Conservation (phyloP, 1,140 invertebrate genomes). For the Gerris buenoi region DNA sequence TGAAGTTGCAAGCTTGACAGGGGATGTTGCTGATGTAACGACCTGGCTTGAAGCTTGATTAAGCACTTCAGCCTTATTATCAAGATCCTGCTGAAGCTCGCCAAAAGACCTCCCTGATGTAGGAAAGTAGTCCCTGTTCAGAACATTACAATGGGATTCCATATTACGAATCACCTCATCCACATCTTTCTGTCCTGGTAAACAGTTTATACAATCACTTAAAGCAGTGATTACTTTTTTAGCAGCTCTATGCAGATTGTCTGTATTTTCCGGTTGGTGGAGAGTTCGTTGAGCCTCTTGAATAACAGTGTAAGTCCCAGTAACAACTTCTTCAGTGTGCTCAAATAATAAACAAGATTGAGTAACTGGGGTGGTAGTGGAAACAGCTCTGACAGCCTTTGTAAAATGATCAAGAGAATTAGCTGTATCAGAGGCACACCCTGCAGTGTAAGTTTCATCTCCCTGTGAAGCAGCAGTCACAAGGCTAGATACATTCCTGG, state of each 20-base stretch:
- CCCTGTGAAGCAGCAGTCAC: slow-evolving; percentile 70
- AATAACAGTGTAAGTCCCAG: slow-evolving; percentile 55
- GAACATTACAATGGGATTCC: slow-evolving; percentile 51
- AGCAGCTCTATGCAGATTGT: slow-evolving; percentile 43
- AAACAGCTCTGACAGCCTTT: slow-evolving; percentile 53
- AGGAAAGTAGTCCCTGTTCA: slow-evolving; percentile 57
- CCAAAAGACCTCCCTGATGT: slow-evolving; percentile 54
- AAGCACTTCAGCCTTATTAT: slow-evolving; percentile 60
- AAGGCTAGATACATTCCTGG: slow-evolving; percentile 57
- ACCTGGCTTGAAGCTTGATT: slow-evolving; percentile 70
- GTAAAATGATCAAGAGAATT: slow-evolving; percentile 53
- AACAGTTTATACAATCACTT: slow-evolving; percentile 53
- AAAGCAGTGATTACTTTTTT: slow-evolving; percentile 44
- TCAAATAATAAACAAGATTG: slow-evolving; percentile 23
- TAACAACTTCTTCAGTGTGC: slow-evolving; percentile 60
- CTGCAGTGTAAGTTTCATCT: slow-evolving; percentile 68
- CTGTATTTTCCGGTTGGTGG: slow-evolving; percentile 40
- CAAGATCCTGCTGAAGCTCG: slow-evolving; percentile 72
- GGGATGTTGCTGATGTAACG: slow-evolving; percentile 48
- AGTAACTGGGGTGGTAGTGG: slow-evolving; percentile 36
- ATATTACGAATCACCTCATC: slow-evolving; percentile 73
- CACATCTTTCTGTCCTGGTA: slow-evolving; percentile 79
- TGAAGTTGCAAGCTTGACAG: slow-evolving; percentile 51
- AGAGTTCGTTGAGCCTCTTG: slow-evolving; percentile 57
- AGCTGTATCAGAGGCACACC: slow-evolving; percentile 65